Evolutionary conservation across 92 coral and sea anemone genomes (phyloP).

Genomic region (Phenganax stokvisi): DNA sequence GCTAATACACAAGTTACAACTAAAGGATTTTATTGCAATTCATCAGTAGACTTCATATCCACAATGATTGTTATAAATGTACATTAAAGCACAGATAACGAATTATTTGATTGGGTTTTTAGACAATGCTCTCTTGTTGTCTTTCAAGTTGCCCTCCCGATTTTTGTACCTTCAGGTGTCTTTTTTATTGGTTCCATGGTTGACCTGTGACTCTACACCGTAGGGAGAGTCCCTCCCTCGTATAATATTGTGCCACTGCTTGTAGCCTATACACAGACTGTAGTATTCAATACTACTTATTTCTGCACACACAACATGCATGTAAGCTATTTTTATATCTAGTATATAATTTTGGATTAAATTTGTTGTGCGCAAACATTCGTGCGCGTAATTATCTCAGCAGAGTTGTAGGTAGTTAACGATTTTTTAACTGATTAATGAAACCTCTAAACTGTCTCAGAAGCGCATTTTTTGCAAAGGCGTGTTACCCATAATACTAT

Average conservation of each 20-base stretch:
- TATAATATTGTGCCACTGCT: neutral
- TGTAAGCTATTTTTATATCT: too few species aligned
- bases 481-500: neutral
- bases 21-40: too few species aligned
- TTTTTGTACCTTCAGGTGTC: neutral
- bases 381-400: conserved; percentile 4
- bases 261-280: too few species aligned
- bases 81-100: neutral
- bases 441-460: neutral
- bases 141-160: neutral
- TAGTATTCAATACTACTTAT: too few species aligned
- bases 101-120: neutral
- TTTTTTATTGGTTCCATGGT: neutral
- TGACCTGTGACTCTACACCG: neutral
- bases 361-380: neutral
- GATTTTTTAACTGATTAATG: neutral
- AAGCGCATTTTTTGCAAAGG: neutral
- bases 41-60: too few species aligned
- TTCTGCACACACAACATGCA: too few species aligned
- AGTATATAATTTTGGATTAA: neutral
- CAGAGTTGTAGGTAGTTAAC: neutral
- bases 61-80: neutral
- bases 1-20: too few species aligned
- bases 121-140: conserved; percentile 14
- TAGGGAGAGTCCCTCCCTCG: neutral